phyloP scores from a whole-genome alignment of 2,113 vertebrate genomes.

The Lamprotornis superbus region DNA sequence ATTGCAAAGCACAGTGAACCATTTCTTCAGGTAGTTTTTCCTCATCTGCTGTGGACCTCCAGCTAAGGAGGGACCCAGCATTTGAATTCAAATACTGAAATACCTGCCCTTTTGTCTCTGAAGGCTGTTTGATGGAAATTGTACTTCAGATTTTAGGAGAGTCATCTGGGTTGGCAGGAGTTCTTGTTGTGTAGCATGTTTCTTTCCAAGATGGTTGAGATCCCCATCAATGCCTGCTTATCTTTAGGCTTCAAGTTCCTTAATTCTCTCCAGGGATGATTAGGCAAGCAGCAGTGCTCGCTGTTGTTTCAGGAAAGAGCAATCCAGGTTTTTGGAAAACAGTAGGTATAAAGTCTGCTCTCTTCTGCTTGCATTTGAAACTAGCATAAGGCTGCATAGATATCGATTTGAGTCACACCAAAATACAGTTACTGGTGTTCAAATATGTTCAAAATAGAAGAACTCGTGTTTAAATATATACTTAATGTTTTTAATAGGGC shows the following conservation, averaged over 20 bases:
- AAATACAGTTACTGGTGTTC: background rate
- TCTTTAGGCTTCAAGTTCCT: background rate
- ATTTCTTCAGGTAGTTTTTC: background rate
- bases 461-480: background rate
- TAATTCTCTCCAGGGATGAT: background rate
- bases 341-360: background rate
- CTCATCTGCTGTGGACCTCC: background rate
- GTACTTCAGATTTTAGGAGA: background rate
- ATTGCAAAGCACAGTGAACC: background rate
- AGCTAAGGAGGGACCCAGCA: background rate
- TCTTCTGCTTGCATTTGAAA: background rate
- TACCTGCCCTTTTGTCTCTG: background rate
- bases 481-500: slow-evolving; percentile 22
- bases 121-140: background rate
- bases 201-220: background rate
- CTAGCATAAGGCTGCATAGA: background rate
- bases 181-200: background rate
- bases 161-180: background rate
- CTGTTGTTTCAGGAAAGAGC: background rate
- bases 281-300: background rate
- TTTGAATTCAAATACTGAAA: background rate
- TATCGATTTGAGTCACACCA: background rate
- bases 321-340: background rate
- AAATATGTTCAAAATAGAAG: background rate
- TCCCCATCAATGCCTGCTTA: background rate